Percentiles rank a stretch among this genome's conserved stretches.
Evolutionary conservation across 1,140 invertebrate genomes (phyloP).

Genomic region (Thaumetopoea pityocampa): DNA sequence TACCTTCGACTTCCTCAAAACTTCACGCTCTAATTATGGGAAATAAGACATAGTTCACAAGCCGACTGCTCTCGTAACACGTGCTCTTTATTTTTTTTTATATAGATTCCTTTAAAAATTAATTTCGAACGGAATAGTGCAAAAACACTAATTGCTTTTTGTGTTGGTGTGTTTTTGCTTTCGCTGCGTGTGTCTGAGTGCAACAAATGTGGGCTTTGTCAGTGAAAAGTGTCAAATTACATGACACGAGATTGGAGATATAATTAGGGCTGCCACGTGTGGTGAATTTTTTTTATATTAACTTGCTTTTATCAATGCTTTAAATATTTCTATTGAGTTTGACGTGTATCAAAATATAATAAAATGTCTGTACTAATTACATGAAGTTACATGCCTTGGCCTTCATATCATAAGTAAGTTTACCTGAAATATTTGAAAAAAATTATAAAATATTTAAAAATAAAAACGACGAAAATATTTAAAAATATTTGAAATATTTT

Average conservation of each 20-base stretch:
- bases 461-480: too few relatives aligned
- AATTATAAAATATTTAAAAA: too few relatives aligned
- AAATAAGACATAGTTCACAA: slow-evolving; percentile 68
- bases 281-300: not conserved
- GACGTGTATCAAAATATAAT: too few relatives aligned
- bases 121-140: slow-evolving; percentile 50
- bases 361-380: too few relatives aligned
- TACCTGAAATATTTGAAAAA: too few relatives aligned
- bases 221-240: slow-evolving; percentile 74
- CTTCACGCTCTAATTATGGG: slow-evolving; percentile 68
- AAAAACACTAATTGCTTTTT: slow-evolving; percentile 75
- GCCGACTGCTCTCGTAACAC: slow-evolving; percentile 61
- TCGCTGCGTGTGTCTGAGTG: slow-evolving; percentile 44
- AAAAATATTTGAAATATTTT: too few relatives aligned
- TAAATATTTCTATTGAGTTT: too few relatives aligned
- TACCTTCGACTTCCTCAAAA: slow-evolving; percentile 30
- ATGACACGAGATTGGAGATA: slow-evolving; percentile 67
- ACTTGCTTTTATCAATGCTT: not conserved
- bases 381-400: too few relatives aligned
- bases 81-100: slow-evolving; percentile 54
- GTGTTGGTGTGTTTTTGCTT: slow-evolving; percentile 55
- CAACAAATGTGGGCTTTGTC: slow-evolving; percentile 71
- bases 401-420: too few relatives aligned
- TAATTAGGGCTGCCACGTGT: slow-evolving; percentile 42
- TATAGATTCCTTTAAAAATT: slow-evolving; percentile 66